Conservation (phyloP, 2,888 invertebrate genomes). For the Drosophila sordidapex region DNA sequence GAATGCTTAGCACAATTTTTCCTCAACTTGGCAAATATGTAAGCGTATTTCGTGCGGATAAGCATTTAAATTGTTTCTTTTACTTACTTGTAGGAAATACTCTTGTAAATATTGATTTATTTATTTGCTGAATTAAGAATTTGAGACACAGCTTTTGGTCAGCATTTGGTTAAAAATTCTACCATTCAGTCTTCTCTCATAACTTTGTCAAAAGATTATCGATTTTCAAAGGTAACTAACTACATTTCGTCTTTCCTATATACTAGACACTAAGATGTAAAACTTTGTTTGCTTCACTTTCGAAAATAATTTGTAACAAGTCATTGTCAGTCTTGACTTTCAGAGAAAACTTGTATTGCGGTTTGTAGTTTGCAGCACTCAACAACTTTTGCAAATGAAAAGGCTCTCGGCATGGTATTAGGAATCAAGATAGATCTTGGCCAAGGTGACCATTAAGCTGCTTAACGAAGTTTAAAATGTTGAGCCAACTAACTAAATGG, state of each 20-base stretch:
- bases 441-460: slow-evolving; percentile 11
- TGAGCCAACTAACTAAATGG: slow-evolving; percentile 5
- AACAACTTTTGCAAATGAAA: slow-evolving; percentile 4
- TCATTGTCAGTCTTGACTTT: neutral
- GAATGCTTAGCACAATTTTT: neutral
- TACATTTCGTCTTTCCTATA: neutral
- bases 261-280: neutral
- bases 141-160: neutral
- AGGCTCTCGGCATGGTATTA: neutral
- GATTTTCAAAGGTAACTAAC: neutral
- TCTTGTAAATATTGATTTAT: neutral
- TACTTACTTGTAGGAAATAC: neutral
- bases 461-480: slow-evolving; percentile 10
- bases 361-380: neutral
- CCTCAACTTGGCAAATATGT: neutral
- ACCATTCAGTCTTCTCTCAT: neutral
- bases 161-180: neutral
- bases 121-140: neutral
- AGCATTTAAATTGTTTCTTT: neutral
- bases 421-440: neutral
- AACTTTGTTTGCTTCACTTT: neutral
- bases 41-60: neutral
- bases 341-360: neutral
- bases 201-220: neutral
- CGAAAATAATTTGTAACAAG: neutral